A percentile compares a stretch with the other conserved stretches of the same genome.
These are phyloP conservation scores for Temnothorax unifasciatus DNA, from an alignment of 2,888 invertebrate species.

Conservation along the genomic window DNA sequence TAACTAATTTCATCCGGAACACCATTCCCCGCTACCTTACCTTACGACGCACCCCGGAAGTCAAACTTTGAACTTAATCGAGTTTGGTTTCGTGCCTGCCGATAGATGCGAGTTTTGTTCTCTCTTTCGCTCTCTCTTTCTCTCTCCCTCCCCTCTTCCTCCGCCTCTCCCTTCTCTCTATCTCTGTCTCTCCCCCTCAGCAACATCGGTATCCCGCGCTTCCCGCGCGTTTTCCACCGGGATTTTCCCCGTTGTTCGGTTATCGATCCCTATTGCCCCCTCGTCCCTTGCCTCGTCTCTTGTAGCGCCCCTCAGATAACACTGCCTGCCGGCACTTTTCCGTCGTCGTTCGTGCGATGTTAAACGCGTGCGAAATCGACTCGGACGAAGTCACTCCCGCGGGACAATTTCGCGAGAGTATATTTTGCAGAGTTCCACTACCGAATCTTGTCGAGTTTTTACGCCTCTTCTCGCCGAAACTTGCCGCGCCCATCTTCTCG, in stretches of 20 bases:
- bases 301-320: conserved; percentile 51
- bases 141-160: neutral
- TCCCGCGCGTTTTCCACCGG: conserved; percentile 73
- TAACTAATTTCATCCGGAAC: conserved; percentile 41
- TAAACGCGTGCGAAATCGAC: conserved; percentile 73
- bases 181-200: conserved; percentile 33
- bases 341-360: conserved; percentile 64
- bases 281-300: conserved; percentile 35
- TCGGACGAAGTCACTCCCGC: conserved; percentile 65
- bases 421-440: conserved; percentile 51
- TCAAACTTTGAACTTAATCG: conserved; percentile 61
- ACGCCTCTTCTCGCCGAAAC: conserved; percentile 31
- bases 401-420: conserved; percentile 70
- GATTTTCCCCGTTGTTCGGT: conserved; percentile 79
- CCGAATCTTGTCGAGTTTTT: conserved; percentile 52
- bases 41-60: conserved; percentile 25
- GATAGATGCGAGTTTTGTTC: conserved; percentile 34
- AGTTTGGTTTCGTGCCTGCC: conserved; percentile 54
- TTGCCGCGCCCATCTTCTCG: conserved; percentile 48
- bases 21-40: neutral
- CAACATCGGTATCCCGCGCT: conserved; percentile 68
- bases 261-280: conserved; percentile 77
- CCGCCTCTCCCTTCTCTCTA: neutral
- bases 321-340: conserved; percentile 61
- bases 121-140: neutral